Percentiles rank a stretch among this genome's conserved stretches.
phyloP scores from a whole-genome alignment of 2,888 invertebrate genomes.

The Pandemis corylana region DNA sequence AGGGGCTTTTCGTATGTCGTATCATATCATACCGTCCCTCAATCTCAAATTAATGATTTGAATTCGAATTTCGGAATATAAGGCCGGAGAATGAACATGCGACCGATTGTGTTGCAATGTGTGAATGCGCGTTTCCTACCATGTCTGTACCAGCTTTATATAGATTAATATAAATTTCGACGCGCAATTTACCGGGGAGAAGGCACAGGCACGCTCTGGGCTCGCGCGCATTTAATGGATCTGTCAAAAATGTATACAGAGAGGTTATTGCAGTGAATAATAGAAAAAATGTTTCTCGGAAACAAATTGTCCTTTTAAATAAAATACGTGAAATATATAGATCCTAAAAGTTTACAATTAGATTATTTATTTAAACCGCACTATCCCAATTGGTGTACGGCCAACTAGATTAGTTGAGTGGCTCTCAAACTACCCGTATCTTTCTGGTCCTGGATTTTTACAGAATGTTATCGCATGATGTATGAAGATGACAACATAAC shows the following conservation, averaged over 20 bases:
- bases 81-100: too few species aligned
- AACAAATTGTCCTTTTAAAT: constrained; percentile 32
- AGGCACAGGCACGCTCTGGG: constrained; percentile 47
- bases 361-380: constrained; percentile 40
- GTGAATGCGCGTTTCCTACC: background rate
- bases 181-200: background rate
- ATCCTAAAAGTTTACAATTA: constrained; percentile 21
- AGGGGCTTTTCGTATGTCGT: too few species aligned
- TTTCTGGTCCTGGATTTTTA: constrained; percentile 68
- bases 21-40: too few species aligned
- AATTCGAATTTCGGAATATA: too few species aligned
- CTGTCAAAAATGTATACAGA: constrained; percentile 80
- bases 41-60: too few species aligned
- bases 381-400: constrained; percentile 51
- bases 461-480: constrained; percentile 82
- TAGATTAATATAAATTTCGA: background rate
- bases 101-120: background rate
- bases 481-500: constrained; percentile 82
- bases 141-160: background rate
- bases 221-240: constrained; percentile 74
- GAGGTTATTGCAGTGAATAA: constrained; percentile 65
- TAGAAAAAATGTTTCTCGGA: constrained; percentile 44
- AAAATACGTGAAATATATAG: constrained; percentile 23
- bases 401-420: constrained; percentile 70
- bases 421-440: constrained; percentile 76